A percentile compares a stretch with the other conserved stretches of the same genome.
phyloP scores from a whole-genome alignment of 1,140 invertebrate genomes.

The Oscheius sp. region DNA sequence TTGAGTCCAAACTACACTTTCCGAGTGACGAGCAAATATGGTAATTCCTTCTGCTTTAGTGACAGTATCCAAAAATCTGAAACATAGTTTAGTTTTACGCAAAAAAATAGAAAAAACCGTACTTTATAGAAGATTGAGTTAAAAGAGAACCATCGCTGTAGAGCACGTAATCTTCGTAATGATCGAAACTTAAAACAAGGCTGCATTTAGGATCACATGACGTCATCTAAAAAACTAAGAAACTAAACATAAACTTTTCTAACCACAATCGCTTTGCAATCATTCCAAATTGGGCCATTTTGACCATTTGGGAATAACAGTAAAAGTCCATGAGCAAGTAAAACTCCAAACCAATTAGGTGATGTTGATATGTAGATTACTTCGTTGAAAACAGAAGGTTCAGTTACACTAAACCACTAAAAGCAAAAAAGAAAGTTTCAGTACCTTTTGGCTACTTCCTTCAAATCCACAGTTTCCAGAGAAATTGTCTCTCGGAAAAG shows the following conservation, averaged over 20 bases:
- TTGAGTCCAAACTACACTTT: too few species aligned
- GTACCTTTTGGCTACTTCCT: not conserved
- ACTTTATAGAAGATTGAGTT: not conserved
- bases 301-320: not conserved
- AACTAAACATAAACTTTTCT: too few species aligned
- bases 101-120: not conserved
- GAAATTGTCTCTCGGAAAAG: not conserved
- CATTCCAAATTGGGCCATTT: not conserved
- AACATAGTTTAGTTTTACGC: not conserved
- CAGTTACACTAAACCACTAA: not conserved
- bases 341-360: not conserved
- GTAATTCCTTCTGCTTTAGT: not conserved
- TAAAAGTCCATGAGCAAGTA: not conserved
- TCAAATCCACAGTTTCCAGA: not conserved
- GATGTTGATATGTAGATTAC: not conserved
- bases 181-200: not conserved
- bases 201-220: not conserved
- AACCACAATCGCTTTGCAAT: not conserved
- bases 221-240: not conserved
- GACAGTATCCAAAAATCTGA: not conserved
- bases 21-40: not conserved
- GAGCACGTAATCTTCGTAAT: not conserved
- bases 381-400: not conserved
- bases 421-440: not conserved
- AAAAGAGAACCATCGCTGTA: not conserved